Base-by-base conservation (phyloP, 2,113 vertebrate genomes). In the Rhinolophus sinicus region DNA sequence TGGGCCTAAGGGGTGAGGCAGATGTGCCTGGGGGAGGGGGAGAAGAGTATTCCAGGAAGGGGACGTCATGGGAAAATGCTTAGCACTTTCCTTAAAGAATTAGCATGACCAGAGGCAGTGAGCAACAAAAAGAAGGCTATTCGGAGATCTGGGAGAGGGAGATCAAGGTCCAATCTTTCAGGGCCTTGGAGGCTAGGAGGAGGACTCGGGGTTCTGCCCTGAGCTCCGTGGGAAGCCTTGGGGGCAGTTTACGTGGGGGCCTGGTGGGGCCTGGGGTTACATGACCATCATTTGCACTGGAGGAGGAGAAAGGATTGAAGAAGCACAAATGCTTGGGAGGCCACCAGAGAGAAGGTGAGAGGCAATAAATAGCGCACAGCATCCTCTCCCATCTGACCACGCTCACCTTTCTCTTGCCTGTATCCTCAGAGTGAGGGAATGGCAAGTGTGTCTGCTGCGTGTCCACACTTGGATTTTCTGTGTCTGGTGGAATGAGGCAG, bases 331-430 rank as follows among this genome's bases (percentile, higher is more conserved):
- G 26, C 7, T 8, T 50, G 26, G 28, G 35, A 72, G 24, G 56
- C 40, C 21, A 14, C 13, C 10, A 38, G 60, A 69, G 33, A 44
- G 38, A 70, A 35, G 50, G 6, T 35, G 24, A 4, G n/a, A 47
- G 26, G 5, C 1, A 22, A 6, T 10, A 11, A 22, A 5, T 10
- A 11, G 44, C 19, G 14, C 67, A 6, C 1, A 9, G 86, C 13
- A 0, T 69, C 52, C n/a, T 67, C 4, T 1, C 44, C 52, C 35
- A 19, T 6, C 13, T 26, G 4, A 13, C 11, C 1, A 0, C 6
- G 2, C 22, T 62, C 24, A 14, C 21, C 47, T 73, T 19, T 60
- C 35, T 85, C 56, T 70, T 40, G 24, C 15, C 30, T 56, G 5
- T 8, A 30, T 9, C 35, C 13, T 18, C 1, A 22, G 4, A 4